Evolutionary conservation across 1,140 invertebrate species (phyloP), one percentile per base, ranked within the genome.

Genomic region (Pogonus chalceus): DNA sequence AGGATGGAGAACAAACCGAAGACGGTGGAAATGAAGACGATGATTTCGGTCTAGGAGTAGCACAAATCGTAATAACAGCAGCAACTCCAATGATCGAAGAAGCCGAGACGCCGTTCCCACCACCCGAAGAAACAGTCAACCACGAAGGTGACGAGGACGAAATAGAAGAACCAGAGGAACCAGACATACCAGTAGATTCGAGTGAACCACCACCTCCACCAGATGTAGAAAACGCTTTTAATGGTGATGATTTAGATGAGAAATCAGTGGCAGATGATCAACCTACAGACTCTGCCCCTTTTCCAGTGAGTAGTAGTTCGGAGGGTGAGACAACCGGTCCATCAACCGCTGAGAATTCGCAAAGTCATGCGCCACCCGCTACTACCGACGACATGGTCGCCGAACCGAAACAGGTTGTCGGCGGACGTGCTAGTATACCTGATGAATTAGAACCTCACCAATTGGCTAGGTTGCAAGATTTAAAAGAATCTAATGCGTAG

Each of bases 401-500:
- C 18, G 76, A 79, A 12, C 82, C 81, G 14, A 82, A 82, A 52
- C 79, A 84, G 55, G 75, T 84, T 1, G 79, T 85, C 3, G 84
- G 82, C 26, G 84, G 83, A 31, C 72, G 84, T 20, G 83, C 85
- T 21, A 87, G 82, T 59, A 88, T 90, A 65, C 88, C 88, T 7
- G 87, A 90, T 62, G 88, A 92, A 67, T 74, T 92, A 46, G 87
- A 89, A 64, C 85, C 87, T 1, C 84, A 88, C 62, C 88, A 90
- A 69, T 74, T 90, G 57, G 88, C 86, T 22, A 81, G 87, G 64
- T 77, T 92, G 23, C 87, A 89, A 66, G 83, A 87, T 66, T 75
- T 91, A 16, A 91, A 91, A 69, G 89, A 91, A 69, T 92, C 89
- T 52, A 90, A 91, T 69, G 89, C 89, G 72, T 92, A 86, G 71